Conservation (phyloP, 2,113 vertebrate genomes). For the Zosterops hypoxanthus region DNA sequence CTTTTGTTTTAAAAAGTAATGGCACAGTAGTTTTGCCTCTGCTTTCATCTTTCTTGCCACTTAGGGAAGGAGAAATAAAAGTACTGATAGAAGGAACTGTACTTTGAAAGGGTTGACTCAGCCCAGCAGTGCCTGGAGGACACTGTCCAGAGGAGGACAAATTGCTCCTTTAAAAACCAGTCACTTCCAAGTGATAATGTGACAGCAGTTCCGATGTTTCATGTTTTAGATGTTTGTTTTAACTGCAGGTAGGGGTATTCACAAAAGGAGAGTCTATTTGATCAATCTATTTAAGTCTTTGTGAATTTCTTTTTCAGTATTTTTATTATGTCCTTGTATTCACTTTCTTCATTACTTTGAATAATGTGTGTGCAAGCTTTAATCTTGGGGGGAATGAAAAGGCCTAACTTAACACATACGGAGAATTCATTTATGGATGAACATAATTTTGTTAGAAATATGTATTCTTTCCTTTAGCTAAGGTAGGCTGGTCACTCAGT, state of each 20-base stretch:
- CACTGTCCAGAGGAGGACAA: background rate
- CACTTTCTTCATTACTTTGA: background rate
- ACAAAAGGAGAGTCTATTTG: background rate
- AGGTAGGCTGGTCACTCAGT: background rate
- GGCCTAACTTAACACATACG: background rate
- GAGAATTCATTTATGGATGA: background rate
- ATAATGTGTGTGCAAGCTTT: background rate
- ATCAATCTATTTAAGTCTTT: background rate
- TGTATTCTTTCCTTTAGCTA: background rate
- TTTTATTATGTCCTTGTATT: background rate
- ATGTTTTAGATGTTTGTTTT: background rate
- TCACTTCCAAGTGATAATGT: background rate
- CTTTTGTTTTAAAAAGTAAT: slow-evolving; percentile 11
- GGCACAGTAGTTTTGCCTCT: background rate
- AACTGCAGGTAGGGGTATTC: background rate
- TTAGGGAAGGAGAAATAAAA: background rate
- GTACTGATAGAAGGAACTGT: background rate
- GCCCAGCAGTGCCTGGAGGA: background rate
- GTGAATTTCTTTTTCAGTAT: background rate
- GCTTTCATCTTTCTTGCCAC: background rate
- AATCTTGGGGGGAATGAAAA: background rate
- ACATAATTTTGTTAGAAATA: background rate
- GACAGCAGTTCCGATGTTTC: background rate
- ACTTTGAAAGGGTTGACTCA: background rate
- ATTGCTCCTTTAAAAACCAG: background rate